phyloP scores from a whole-genome alignment of 2,797 vertebrate genomes.

The Phataginus tricuspis region DNA sequence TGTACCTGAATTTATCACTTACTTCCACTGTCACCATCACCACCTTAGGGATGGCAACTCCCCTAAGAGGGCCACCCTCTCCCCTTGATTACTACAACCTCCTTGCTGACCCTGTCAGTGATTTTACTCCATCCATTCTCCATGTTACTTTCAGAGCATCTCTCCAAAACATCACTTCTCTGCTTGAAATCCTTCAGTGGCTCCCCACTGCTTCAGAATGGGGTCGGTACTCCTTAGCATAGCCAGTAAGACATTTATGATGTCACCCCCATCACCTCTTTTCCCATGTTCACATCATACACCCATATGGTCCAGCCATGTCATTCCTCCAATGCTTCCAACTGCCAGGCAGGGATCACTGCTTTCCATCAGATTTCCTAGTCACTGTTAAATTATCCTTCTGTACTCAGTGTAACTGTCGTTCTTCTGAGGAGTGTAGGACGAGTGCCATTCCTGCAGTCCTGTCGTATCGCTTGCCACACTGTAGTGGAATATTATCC shows the following conservation, averaged over 20 bases:
- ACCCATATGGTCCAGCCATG: neutral
- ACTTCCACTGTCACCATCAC: neutral
- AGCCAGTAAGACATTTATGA: neutral
- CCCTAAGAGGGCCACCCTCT: too few species aligned
- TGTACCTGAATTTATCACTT: neutral
- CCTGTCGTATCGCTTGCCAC: neutral
- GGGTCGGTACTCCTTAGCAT: neutral
- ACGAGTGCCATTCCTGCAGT: neutral
- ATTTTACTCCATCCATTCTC: neutral
- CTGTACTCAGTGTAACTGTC: neutral
- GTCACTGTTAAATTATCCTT: neutral
- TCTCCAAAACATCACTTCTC: neutral
- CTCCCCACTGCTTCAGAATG: neutral
- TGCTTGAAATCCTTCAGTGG: neutral
- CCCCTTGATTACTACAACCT: neutral
- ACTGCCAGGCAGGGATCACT: fast-evolving
- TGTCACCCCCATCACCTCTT: neutral
- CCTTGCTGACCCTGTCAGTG: neutral
- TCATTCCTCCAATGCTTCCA: neutral
- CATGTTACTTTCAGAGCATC: neutral
- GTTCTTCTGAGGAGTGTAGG: neutral
- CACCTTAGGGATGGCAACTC: neutral
- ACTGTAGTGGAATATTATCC: too few species aligned
- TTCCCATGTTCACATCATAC: neutral
- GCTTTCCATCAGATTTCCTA: neutral